Conservation (phyloP, 64 coral and sea anemone genomes). For the Acropora tenuis region DNA sequence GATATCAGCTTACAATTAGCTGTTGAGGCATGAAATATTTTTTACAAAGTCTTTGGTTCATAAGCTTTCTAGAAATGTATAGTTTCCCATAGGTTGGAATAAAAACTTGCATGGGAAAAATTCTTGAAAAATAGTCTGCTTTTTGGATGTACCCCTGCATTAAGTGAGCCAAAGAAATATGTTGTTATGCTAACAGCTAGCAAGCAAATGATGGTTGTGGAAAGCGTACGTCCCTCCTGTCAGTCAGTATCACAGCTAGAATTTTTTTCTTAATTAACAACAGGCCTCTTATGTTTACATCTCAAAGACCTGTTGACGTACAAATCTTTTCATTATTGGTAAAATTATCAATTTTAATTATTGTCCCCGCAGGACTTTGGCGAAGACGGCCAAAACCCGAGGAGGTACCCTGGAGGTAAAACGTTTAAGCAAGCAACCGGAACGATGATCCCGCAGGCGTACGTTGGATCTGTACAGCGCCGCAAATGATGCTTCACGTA, state of each 20-base stretch:
- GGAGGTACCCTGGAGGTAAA: too few species aligned
- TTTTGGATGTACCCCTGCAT: constrained; percentile 8
- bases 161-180: neutral
- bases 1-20: constrained; percentile 36
- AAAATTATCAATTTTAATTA: constrained; percentile 22
- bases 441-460: too few species aligned
- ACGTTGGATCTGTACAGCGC: too few species aligned
- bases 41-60: neutral
- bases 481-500: too few species aligned
- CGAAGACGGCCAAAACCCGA: too few species aligned
- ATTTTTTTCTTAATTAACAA: constrained; percentile 3
- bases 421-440: too few species aligned
- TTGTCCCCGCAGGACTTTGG: too few species aligned
- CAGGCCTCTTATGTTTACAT: neutral
- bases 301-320: constrained; percentile 17
- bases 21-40: neutral
- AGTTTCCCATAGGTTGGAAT: constrained; percentile 4
- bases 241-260: constrained; percentile 22
- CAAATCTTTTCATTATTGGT: constrained; percentile 16
- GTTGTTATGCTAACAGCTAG: neutral
- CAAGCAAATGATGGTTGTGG: constrained; percentile 2
- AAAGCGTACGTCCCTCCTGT: neutral
- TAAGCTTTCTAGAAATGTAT: constrained; percentile 26
- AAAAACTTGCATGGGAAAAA: neutral
- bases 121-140: constrained; percentile 16